Evolutionary conservation across 2,797 vertebrate species (phyloP).

Genomic region (Labeo calbasu): DNA sequence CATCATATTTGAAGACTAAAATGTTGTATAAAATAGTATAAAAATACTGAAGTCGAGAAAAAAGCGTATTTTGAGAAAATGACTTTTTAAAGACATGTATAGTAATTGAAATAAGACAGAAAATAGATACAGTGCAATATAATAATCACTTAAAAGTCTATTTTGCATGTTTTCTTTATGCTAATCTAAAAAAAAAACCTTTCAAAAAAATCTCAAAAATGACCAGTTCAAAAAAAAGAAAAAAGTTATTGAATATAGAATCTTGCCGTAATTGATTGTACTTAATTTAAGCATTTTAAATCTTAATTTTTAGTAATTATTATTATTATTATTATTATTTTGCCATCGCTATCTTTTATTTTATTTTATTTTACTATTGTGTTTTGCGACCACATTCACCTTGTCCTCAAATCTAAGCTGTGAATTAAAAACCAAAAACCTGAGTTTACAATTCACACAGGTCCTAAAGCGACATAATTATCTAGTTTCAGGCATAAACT

Average conservation of each 20-base stretch:
- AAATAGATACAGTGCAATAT: neutral
- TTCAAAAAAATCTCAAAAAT: neutral
- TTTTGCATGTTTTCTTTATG: neutral
- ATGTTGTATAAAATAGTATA: neutral
- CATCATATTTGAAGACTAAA: neutral
- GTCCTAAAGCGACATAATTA: neutral
- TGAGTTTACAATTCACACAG: neutral
- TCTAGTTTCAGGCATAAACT: conserved; percentile 5
- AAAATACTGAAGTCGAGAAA: no score
- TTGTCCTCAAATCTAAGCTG: neutral
- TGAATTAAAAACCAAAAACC: neutral
- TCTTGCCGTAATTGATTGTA: neutral
- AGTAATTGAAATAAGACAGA: neutral
- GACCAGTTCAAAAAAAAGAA: neutral
- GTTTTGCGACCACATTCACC: neutral
- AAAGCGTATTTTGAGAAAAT: neutral
- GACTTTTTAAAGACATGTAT: neutral
- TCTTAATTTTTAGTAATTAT: neutral
- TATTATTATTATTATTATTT: no score
- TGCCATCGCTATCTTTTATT: neutral
- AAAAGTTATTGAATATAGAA: neutral
- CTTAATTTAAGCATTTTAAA: neutral
- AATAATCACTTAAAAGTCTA: neutral
- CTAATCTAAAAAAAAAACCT: neutral
- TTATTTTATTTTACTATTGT: neutral